Percentiles rank a stretch among this genome's conserved stretches.
phyloP scores from a whole-genome alignment of 2,113 vertebrate species.

The Gadus macrocephalus region DNA sequence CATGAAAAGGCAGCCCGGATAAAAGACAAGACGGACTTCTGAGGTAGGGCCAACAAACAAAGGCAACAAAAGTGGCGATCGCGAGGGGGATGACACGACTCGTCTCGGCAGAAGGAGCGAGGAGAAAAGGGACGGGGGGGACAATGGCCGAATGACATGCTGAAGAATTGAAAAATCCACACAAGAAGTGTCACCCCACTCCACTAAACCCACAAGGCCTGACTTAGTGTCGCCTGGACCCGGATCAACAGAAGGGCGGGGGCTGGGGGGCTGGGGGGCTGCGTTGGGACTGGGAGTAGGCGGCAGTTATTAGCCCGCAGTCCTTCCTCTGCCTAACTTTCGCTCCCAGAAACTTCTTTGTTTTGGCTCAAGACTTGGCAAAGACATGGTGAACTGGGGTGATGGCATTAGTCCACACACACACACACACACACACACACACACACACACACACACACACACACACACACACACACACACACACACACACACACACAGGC shows the following conservation, averaged over 20 bases:
- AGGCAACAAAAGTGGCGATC: slow-evolving; percentile 99
- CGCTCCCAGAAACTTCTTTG: slow-evolving; percentile 38
- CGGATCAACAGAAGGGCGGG: slow-evolving; percentile 67
- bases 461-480: neutral
- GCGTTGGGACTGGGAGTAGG: slow-evolving; percentile 20
- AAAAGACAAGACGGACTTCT: slow-evolving; percentile 99
- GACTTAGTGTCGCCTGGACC: slow-evolving; percentile 86
- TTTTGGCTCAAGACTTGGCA: slow-evolving; percentile 66
- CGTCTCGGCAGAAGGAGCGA: slow-evolving; percentile 81
- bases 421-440: neutral
- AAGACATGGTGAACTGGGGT: slow-evolving; percentile 52
- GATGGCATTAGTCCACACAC: slow-evolving; percentile 49
- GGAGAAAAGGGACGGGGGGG: slow-evolving; percentile 79
- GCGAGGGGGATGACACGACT: slow-evolving; percentile 97
- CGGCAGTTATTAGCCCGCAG: slow-evolving; percentile 41
- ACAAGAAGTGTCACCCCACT: slow-evolving; percentile 89
- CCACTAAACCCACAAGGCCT: slow-evolving; percentile 80
- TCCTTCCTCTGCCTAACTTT: slow-evolving; percentile 50
- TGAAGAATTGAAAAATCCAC: slow-evolving; percentile 98
- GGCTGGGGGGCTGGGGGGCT: neutral
- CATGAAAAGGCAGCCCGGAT: slow-evolving; percentile 96
- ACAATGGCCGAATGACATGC: slow-evolving; percentile 97
- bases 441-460: too few relatives aligned
- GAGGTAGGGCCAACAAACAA: slow-evolving; percentile 98
- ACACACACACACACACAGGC: neutral